These are phyloP conservation scores for Brotogeris chrysoptera DNA, from an alignment of 2,797 vertebrate species.

Conservation along the genomic window DNA sequence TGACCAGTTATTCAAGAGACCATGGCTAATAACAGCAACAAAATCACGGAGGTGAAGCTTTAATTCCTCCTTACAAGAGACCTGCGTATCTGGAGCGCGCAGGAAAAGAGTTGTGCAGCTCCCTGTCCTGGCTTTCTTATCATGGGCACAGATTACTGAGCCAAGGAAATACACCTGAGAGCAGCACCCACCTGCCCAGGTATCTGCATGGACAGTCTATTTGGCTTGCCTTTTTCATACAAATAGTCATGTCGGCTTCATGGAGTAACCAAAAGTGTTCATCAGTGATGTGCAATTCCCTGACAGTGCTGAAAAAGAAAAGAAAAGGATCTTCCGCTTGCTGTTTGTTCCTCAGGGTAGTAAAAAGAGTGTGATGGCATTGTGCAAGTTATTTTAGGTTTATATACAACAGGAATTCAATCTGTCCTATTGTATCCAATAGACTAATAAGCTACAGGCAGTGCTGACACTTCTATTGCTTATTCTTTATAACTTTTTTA, in stretches of 20 bases:
- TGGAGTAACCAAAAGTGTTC: neutral
- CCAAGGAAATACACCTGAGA: neutral
- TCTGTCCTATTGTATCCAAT: neutral
- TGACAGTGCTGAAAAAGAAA: neutral
- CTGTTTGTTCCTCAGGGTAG: neutral
- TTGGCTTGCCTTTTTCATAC: neutral
- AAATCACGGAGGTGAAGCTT: neutral
- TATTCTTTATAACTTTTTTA: neutral
- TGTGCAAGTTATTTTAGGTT: neutral
- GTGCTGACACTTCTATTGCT: neutral
- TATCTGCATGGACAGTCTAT: neutral
- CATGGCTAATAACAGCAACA: neutral
- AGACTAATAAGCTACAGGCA: neutral
- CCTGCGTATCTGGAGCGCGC: rapidly evolving
- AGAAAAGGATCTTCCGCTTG: neutral
- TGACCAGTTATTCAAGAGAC: neutral
- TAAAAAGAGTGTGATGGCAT: neutral
- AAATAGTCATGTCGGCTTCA: neutral
- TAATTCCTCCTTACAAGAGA: neutral
- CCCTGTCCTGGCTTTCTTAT: neutral
- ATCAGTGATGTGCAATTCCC: neutral
- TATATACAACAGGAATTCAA: neutral
- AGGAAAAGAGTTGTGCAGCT: rapidly evolving
- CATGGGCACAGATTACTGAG: neutral
- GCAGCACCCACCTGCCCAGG: neutral